phyloP scores from a whole-genome alignment of 2,888 invertebrate genomes.

The Onthophagus sagittarius region DNA sequence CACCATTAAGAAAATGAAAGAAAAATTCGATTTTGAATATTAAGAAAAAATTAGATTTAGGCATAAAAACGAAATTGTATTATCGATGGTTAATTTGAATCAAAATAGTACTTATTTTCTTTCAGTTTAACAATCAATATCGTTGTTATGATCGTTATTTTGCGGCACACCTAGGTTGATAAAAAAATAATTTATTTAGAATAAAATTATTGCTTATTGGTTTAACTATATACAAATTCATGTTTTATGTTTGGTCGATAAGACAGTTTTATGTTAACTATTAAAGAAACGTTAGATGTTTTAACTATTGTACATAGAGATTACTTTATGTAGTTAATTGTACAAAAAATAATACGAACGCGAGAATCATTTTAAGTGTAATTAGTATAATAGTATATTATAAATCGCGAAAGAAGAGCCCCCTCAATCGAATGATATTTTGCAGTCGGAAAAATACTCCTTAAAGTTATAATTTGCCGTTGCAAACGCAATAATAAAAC shows the following conservation, averaged over 20 bases:
- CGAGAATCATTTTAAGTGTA: background rate
- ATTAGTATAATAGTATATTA: background rate
- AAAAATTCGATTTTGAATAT: background rate
- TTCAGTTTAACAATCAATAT: background rate
- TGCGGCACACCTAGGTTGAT: background rate
- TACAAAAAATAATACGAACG: background rate
- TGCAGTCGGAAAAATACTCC: background rate
- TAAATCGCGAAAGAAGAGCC: background rate
- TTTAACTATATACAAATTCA: background rate
- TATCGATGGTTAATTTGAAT: slow-evolving; percentile 1
- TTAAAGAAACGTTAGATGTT: background rate
- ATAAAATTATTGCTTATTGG: background rate
- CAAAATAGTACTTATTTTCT: background rate
- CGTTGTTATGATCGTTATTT: background rate
- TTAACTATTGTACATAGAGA: slow-evolving; percentile 6
- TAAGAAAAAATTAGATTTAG: background rate
- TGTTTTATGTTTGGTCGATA: background rate
- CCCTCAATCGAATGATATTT: background rate
- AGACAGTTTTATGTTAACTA: background rate
- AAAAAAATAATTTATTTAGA: background rate
- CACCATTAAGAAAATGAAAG: background rate
- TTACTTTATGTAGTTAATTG: slow-evolving; percentile 8
- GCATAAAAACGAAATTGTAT: background rate
- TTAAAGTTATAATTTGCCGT: background rate
- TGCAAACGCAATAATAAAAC: no score